These are phyloP conservation scores for Prinia subflava DNA, from an alignment of 2,113 vertebrate genomes.

Conservation along the genomic window DNA sequence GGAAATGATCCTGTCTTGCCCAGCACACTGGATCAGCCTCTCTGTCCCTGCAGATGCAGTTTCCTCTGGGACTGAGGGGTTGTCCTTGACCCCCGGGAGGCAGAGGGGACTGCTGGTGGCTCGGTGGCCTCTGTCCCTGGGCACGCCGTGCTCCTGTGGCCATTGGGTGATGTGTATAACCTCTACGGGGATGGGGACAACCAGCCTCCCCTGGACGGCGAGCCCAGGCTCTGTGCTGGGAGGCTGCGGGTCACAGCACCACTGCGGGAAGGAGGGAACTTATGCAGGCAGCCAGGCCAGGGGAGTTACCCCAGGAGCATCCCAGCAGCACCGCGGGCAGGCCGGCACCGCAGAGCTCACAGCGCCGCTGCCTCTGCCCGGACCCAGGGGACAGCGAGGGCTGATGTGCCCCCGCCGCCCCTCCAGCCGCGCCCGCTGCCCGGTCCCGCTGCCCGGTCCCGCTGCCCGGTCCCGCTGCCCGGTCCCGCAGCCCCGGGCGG, in stretches of 20 bases:
- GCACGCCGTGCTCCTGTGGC: fast-evolving
- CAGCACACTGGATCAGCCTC: fast-evolving
- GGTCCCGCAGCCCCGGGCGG: not conserved
- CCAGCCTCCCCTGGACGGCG: not conserved
- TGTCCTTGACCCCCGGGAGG: not conserved
- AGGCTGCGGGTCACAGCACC: not conserved
- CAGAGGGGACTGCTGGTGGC: not conserved
- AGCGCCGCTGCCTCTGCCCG: fast-evolving
- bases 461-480: too few relatives aligned
- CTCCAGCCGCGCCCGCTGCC: fast-evolving
- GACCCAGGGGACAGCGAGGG: fast-evolving
- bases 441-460: too few relatives aligned
- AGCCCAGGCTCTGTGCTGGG: not conserved
- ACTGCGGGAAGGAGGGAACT: fast-evolving
- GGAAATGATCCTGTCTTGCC: fast-evolving
- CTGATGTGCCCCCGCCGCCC: fast-evolving
- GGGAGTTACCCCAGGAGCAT: not conserved
- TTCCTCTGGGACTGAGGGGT: not conserved
- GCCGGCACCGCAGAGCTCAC: not conserved
- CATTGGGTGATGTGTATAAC: fast-evolving
- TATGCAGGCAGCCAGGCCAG: not conserved
- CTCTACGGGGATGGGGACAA: fast-evolving
- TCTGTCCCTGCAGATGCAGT: fast-evolving
- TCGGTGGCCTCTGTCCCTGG: not conserved
- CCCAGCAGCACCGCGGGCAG: not conserved